Conservation (phyloP, 2,797 vertebrate genomes). For the Malurus leucopterus region DNA sequence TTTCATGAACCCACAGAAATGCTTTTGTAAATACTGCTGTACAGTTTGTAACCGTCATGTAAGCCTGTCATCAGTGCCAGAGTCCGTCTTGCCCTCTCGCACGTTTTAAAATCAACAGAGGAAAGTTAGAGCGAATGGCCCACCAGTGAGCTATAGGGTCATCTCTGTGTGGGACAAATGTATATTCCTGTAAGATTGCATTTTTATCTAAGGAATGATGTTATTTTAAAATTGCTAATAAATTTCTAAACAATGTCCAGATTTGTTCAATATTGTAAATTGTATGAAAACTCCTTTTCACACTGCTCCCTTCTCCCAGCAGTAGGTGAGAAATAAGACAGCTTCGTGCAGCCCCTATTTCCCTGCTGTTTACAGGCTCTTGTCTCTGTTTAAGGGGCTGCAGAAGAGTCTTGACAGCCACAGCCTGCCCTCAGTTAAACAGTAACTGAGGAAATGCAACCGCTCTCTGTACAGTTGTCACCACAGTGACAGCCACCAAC, state of each 20-base stretch:
- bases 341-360: not conserved
- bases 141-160: slow-evolving; percentile 87
- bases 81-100: slow-evolving; percentile 92
- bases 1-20: slow-evolving; percentile 70
- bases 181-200: slow-evolving; percentile 99
- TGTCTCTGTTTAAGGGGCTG: not conserved
- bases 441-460: not conserved
- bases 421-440: not conserved
- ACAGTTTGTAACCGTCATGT: slow-evolving; percentile 95
- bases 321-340: not conserved
- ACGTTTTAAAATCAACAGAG: slow-evolving; percentile 89
- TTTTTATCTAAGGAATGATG: slow-evolving; percentile 99
- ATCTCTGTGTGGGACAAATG: slow-evolving; percentile 90
- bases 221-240: slow-evolving; percentile 99
- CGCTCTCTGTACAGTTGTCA: accelerated
- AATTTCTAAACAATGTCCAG: slow-evolving; percentile 83
- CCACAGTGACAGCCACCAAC: not conserved
- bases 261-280: slow-evolving; percentile 53
- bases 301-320: not conserved
- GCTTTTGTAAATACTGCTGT: slow-evolving; percentile 93
- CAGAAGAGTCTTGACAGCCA: not conserved
- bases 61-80: slow-evolving; percentile 90
- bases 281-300: slow-evolving; percentile 23
- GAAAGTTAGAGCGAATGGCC: slow-evolving; percentile 86
- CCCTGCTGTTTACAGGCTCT: not conserved